Evolutionary conservation across 2,797 vertebrate genomes (phyloP), one percentile per base, ranked within the genome.

Genomic region (Odontamblyopus lacepedii): DNA sequence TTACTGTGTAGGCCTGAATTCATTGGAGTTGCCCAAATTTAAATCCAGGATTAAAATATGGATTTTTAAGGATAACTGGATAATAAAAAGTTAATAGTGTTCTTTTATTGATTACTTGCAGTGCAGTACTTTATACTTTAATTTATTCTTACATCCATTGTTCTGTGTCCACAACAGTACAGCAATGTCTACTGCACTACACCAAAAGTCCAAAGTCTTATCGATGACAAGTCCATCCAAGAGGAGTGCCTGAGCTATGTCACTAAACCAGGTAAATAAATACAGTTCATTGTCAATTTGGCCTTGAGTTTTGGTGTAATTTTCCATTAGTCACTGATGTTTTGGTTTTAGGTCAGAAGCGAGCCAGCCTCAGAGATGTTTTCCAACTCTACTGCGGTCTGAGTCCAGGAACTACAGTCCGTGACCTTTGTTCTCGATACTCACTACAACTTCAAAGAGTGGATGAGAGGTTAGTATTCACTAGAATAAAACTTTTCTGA

Each of bases 111-210:
- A 2, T 30, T 30, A 30, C 30, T 30, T 4, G 23, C 30, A 30
- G 30, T 30, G 23, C 23, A 23, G 23, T 23, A 23, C 23, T 23
- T 23, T 23, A 23, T 23, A 23, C 23, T 67, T 50, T n/a, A 1
- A 29, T 32, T 55, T 32, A 29, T 27, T 2, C 41, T 48, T 48
- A 44, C 23, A 27, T 65, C 1, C n/a, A 48, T 48, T 48, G 26
- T 63, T n/a, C 18, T 44, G 13, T 63, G n/a, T 65, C 48, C 29
- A 7, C 13, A 26, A 60, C 81, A 99, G 98, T 99, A 99, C 74
- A 98, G 97, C 72, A 99, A 99, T 1, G 98, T 99, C 60, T 99
- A 99, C 87, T 99, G 97, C 89, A 96, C 97, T 16, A 99, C 97
- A 0, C 98, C 98, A 0, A 96, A 95, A 88, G 96, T 99, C 63